Evolutionary conservation across 1,140 invertebrate species (phyloP), one percentile per base, ranked within the genome.

Genomic region (Neodiprion fabricii): DNA sequence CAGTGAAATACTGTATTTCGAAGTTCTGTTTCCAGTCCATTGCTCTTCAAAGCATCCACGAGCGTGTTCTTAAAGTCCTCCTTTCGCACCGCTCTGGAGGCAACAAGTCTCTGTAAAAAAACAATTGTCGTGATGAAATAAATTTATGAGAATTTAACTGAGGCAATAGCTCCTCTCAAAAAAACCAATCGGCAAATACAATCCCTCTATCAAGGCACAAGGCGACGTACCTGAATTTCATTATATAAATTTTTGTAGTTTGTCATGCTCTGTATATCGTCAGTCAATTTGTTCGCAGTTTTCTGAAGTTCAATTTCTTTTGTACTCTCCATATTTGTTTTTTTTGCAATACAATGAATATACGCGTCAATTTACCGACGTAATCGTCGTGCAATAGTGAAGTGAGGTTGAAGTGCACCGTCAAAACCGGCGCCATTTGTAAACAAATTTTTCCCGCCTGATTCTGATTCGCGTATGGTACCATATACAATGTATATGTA

Each of bases 1-100:
- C 94, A 94, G 82, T 96, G 94, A 85, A 92, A 96, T 23, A 96
- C 92, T 40, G 94, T 94, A 79, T 96, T 96, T 78, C 94, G 90
- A 65, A 96, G 89, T 83, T 95, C 93, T 11, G 92, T 94, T 84
- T 96, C 94, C 74, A 96, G 88, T 50, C 94, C 94, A 76, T 92
- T 92, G 73, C 90, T 89, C 86, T 92, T 94, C 83, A 96, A 91
- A 17, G 93, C 92, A 73, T 92, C 90, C 74, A 94, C 88, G 72
- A 96, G 86, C 0, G 93, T 93, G 77, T 91, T 91, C 85, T 93
- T 93, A 81, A 96, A 96, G 83, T 96, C 92, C 68, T 93, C 91
- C 77, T 92, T 91, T 81, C 91, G 92, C 10, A 96, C 94, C 74
- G 86, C 90, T 70, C 93, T 87, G 23, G 92, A 93, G 50, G 94